A percentile compares a stretch with the other conserved stretches of the same genome.
Conservation (phyloP, 2,797 vertebrate species). For the Perodicticus potto region DNA sequence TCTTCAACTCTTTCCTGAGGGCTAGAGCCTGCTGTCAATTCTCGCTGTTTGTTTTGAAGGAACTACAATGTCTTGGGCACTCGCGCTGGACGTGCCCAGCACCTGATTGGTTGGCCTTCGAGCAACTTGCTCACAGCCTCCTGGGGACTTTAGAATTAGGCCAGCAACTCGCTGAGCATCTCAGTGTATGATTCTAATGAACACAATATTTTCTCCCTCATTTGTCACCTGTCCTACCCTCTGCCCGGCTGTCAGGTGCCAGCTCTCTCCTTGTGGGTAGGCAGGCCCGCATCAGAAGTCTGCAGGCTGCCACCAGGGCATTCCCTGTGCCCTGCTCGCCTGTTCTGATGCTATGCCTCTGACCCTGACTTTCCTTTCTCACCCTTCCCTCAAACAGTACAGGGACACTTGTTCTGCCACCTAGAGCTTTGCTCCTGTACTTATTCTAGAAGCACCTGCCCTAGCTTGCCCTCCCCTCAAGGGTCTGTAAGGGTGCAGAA, state of each 20-base stretch:
- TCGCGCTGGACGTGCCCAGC: no score
- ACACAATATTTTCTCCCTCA: background rate
- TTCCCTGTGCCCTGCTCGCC: background rate
- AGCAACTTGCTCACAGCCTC: background rate
- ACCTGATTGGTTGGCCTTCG: background rate
- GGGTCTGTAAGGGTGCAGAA: background rate
- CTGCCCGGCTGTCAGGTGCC: accelerated
- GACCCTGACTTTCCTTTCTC: background rate
- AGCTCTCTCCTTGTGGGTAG: background rate
- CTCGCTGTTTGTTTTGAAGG: background rate
- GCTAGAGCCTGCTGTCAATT: background rate
- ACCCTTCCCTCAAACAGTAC: background rate
- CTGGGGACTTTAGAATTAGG: background rate
- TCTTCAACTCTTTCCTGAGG: background rate
- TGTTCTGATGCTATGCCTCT: background rate
- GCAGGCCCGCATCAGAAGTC: no score
- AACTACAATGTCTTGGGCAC: background rate
- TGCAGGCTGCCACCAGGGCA: background rate
- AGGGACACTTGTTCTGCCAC: background rate
- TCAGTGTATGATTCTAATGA: background rate
- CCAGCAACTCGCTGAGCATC: background rate
- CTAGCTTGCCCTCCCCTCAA: background rate
- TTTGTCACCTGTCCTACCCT: background rate
- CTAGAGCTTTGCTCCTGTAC: background rate
- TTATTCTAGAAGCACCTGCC: background rate